phyloP scores from a whole-genome alignment of 2,113 vertebrate species.

The Eleginops maclovinus region DNA sequence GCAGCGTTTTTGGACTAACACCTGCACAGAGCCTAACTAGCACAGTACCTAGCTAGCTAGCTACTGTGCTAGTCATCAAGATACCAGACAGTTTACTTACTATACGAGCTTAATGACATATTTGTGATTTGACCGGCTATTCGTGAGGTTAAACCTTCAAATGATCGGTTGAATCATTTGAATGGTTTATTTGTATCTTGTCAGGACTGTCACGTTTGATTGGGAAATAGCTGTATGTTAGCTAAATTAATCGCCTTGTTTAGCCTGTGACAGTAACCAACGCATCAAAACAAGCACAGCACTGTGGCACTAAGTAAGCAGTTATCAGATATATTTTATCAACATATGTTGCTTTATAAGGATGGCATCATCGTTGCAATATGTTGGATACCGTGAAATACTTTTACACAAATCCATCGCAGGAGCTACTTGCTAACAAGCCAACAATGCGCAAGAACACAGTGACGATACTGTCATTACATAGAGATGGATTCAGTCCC shows the following conservation, averaged over 20 bases:
- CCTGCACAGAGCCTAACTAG: conserved; percentile 1
- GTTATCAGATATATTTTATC: background rate
- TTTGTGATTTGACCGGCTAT: background rate
- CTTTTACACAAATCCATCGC: conserved; percentile 9
- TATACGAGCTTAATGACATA: background rate
- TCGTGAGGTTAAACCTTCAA: background rate
- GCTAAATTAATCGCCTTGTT: conserved; percentile 22
- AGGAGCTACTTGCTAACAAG: conserved; percentile 55
- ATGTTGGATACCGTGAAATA: background rate
- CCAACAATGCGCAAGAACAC: conserved; percentile 49
- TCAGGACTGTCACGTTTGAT: background rate
- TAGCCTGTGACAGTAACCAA: conserved; percentile 5
- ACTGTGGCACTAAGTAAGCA: background rate
- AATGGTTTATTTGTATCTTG: background rate
- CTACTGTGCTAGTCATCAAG: background rate
- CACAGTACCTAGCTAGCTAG: background rate
- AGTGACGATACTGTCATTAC: conserved; percentile 24
- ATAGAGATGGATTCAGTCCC: background rate
- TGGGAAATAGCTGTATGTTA: conserved; percentile 32
- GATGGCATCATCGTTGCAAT: conserved; percentile 20
- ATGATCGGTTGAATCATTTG: background rate
- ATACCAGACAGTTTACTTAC: background rate
- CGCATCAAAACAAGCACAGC: background rate
- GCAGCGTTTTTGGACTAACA: background rate
- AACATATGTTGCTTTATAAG: background rate